phyloP scores from a whole-genome alignment of 2,888 invertebrate species.

The Plemyria rubiginata region DNA sequence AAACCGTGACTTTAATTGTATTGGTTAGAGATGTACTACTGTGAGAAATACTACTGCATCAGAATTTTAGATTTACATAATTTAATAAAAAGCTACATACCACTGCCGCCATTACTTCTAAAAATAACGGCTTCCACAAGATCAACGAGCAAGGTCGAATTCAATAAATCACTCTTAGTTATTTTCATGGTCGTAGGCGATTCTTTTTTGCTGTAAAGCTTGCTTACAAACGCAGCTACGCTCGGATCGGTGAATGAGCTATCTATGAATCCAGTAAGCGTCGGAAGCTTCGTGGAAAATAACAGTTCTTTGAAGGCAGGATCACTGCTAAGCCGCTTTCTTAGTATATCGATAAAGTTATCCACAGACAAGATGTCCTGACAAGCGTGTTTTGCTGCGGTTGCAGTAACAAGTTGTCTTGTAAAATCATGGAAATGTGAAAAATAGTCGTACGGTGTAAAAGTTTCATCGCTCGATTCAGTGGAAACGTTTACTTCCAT shows the following conservation, averaged over 20 bases:
- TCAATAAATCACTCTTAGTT: constrained; percentile 60
- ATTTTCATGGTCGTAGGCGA: constrained; percentile 55
- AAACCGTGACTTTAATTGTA: too few species aligned
- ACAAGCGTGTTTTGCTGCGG: constrained; percentile 52
- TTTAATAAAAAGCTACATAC: constrained; percentile 47
- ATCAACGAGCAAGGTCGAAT: constrained; percentile 75
- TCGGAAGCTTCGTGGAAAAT: constrained; percentile 47
- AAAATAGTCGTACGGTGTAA: constrained; percentile 63
- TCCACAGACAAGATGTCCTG: constrained; percentile 65
- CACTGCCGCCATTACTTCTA: constrained; percentile 65
- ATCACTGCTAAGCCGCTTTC: constrained; percentile 68
- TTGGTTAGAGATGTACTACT: too few species aligned
- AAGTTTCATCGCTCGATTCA: constrained; percentile 44
- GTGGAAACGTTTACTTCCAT: constrained; percentile 6
- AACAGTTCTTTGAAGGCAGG: constrained; percentile 65
- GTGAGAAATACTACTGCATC: too few species aligned
- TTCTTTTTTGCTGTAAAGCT: constrained; percentile 68
- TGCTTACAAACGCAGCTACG: constrained; percentile 67
- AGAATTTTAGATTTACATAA: not conserved
- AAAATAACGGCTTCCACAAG: constrained; percentile 79
- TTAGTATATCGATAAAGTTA: constrained; percentile 69
- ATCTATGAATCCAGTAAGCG: constrained; percentile 48
- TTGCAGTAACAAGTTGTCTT: constrained; percentile 45
- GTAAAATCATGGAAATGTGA: constrained; percentile 61
- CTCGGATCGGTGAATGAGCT: constrained; percentile 59